phyloP scores from a whole-genome alignment of 2,797 vertebrate species.

The Momotus momota region DNA sequence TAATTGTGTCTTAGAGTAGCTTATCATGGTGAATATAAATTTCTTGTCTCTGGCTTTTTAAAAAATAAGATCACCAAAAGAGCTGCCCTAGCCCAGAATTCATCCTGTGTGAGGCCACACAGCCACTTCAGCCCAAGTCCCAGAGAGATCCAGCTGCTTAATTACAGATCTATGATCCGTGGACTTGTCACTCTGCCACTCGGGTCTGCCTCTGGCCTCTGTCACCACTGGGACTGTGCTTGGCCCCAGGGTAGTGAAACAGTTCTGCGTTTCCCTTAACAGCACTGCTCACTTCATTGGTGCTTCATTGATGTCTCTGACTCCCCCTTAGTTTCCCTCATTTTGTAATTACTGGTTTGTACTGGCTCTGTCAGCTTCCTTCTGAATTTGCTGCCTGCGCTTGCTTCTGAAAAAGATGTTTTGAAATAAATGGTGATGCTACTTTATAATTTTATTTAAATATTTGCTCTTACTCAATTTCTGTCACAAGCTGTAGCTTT shows the following conservation, averaged over 20 bases:
- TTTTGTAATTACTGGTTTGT: background rate
- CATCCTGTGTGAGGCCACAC: background rate
- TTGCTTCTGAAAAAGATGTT: background rate
- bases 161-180: background rate
- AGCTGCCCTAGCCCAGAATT: background rate
- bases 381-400: background rate
- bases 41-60: background rate
- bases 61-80: background rate
- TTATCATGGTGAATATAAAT: background rate
- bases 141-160: background rate
- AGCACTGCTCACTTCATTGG: background rate
- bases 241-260: background rate
- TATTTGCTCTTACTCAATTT: background rate
- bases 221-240: background rate
- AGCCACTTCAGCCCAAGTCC: background rate
- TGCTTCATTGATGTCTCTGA: background rate
- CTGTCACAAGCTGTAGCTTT: background rate
- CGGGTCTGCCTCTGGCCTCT: background rate
- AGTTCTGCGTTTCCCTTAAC: background rate
- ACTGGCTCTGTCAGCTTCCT: background rate
- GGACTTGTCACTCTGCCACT: background rate
- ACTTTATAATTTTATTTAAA: background rate
- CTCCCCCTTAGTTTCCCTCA: background rate
- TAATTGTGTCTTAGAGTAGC: conserved; percentile 7
- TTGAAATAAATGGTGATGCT: background rate